A percentile compares a stretch with the other conserved stretches of the same genome.
Conservation (phyloP, 2,797 vertebrate species). For the Pseudomugil gertrudae region DNA sequence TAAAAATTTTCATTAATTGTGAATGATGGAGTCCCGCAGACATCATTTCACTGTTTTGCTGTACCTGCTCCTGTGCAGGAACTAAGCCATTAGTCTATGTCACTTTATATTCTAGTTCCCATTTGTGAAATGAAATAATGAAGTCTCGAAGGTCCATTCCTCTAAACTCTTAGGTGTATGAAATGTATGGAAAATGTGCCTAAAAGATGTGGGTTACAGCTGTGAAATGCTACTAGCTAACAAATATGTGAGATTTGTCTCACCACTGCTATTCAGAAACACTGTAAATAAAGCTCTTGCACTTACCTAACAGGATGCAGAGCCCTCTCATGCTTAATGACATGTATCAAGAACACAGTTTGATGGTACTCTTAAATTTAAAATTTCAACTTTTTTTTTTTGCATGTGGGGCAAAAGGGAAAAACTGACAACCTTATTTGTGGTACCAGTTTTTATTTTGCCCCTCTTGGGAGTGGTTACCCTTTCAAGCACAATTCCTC, state of each 20-base stretch:
- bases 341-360: conserved; percentile 40
- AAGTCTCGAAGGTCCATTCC: conserved; percentile 47
- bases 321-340: conserved; percentile 49
- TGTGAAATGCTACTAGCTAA: conserved; percentile 22
- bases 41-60: conserved; percentile 76
- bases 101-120: conserved; percentile 61
- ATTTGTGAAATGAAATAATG: conserved; percentile 71
- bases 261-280: conserved; percentile 24
- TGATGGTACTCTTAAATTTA: conserved; percentile 25
- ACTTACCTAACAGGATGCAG: conserved; percentile 26
- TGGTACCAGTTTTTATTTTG: background rate
- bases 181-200: conserved; percentile 13
- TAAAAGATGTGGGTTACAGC: conserved; percentile 18
- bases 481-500: too few relatives aligned
- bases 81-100: conserved; percentile 77
- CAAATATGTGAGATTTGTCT: conserved; percentile 12
- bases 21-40: conserved; percentile 73
- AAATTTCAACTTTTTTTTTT: background rate
- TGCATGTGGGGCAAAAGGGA: background rate
- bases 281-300: conserved; percentile 49
- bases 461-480: too few relatives aligned
- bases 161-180: conserved; percentile 16
- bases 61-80: conserved; percentile 74
- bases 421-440: background rate
- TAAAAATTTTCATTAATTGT: conserved; percentile 75